A percentile compares a stretch with the other conserved stretches of the same genome.
These are phyloP conservation scores for Nansenia antarctica DNA, from an alignment of 2,113 vertebrate species.

Conservation along the genomic window DNA sequence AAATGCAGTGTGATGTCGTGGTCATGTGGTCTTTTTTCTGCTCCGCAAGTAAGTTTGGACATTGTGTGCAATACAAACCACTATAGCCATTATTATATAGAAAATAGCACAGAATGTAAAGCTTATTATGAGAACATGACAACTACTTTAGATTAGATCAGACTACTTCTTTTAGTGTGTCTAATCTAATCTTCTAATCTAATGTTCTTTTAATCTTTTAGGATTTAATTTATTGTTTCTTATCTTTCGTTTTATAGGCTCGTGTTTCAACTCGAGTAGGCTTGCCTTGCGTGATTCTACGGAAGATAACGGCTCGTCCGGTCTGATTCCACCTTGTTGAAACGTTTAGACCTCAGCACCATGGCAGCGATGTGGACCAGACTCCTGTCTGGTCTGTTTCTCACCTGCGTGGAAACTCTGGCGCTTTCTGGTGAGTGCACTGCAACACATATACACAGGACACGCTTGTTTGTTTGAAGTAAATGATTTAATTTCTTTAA, in stretches of 20 bases:
- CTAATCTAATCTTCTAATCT: neutral
- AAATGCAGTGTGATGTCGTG: too few relatives aligned
- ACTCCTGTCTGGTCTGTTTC: conserved; percentile 42
- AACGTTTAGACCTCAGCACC: conserved; percentile 18
- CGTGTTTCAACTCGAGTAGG: neutral
- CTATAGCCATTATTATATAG: too few relatives aligned
- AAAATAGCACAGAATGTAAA: too few relatives aligned
- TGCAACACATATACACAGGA: neutral
- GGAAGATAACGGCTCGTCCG: neutral
- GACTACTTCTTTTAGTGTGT: neutral
- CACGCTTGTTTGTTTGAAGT: too few relatives aligned
- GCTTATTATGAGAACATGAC: too few relatives aligned
- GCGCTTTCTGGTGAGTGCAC: conserved; percentile 52
- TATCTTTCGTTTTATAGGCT: conserved; percentile 34
- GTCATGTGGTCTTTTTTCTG: too few relatives aligned
- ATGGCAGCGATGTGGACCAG: conserved; percentile 41
- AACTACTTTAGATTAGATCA: neutral
- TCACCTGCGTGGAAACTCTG: conserved; percentile 17
- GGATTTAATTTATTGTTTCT: conserved; percentile 27
- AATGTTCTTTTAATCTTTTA: neutral
- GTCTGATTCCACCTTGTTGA: neutral
- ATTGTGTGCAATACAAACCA: too few relatives aligned
- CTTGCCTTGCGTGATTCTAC: neutral
- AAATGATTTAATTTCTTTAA: too few relatives aligned
- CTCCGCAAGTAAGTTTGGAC: too few relatives aligned